Evolutionary conservation across 64 coral and sea anemone species (phyloP).

Genomic region (Dendronephthya gigantea): DNA sequence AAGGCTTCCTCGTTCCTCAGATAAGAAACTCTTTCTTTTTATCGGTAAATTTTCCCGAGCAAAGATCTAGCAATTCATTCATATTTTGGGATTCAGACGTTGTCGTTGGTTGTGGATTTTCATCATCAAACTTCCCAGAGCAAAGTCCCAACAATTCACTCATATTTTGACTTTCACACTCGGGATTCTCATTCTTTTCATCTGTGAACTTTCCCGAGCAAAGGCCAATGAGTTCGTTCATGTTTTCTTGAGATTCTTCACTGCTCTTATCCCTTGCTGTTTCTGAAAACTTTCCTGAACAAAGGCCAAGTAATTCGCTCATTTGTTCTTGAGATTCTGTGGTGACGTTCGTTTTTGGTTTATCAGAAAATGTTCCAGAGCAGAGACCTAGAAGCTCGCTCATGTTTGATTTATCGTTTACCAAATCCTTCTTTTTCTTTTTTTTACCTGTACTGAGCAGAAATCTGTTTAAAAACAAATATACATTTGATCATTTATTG

Average conservation of each 20-base stretch:
- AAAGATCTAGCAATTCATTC: no score
- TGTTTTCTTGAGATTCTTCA: background rate
- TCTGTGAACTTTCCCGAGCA: conserved; percentile 53
- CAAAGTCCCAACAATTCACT: background rate
- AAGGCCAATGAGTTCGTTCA: conserved; percentile 47
- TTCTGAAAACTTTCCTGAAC: background rate
- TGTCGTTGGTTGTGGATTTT: background rate
- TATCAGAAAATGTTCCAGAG: conserved; percentile 47
- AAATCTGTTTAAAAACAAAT: background rate
- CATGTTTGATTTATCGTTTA: conserved; percentile 35
- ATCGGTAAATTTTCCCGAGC: no score
- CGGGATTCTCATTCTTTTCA: background rate
- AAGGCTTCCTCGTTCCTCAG: background rate
- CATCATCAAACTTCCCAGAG: conserved; percentile 6
- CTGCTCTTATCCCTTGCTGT: background rate
- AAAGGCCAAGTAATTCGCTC: background rate
- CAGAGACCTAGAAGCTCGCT: conserved; percentile 81
- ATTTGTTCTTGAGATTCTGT: background rate
- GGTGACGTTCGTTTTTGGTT: background rate
- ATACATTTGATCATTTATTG: no score
- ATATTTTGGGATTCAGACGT: background rate
- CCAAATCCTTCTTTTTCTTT: conserved; percentile 32
- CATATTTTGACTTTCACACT: background rate
- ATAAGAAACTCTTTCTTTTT: no score
- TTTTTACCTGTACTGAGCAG: conserved; percentile 34